phyloP scores from a whole-genome alignment of 2,113 vertebrate species.

The Zosterops hypoxanthus region DNA sequence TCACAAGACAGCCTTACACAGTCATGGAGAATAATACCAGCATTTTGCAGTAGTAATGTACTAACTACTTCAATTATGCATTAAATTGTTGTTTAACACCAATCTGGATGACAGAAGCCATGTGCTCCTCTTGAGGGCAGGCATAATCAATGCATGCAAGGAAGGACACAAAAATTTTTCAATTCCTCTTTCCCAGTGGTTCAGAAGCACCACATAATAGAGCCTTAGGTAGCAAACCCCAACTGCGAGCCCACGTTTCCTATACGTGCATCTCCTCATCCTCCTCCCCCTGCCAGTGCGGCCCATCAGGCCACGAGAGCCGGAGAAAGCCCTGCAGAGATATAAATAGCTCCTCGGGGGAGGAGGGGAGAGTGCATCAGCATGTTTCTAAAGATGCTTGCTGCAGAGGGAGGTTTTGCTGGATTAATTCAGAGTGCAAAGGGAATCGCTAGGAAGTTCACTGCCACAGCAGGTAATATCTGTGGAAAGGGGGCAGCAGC shows the following conservation, averaged over 20 bases:
- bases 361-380: conserved; percentile 17
- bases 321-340: conserved; percentile 57
- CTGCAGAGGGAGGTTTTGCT: conserved; percentile 30
- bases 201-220: background rate
- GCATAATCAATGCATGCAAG: background rate
- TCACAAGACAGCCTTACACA: background rate
- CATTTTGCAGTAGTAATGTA: background rate
- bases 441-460: background rate
- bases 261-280: background rate
- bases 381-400: conserved; percentile 44
- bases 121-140: background rate
- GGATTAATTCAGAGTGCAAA: background rate
- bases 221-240: background rate
- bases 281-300: background rate
- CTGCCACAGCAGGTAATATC: background rate
- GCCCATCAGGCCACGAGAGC: conserved; percentile 13
- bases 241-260: background rate
- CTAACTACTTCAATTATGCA: background rate
- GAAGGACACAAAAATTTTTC: background rate
- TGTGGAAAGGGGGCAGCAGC: background rate
- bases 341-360: conserved; percentile 60
- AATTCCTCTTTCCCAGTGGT: background rate
- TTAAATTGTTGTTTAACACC: background rate
- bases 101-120: background rate
- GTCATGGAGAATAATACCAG: background rate